Evolutionary conservation across 2,888 invertebrate genomes (phyloP).

Genomic region (Quadroppia sp.): DNA sequence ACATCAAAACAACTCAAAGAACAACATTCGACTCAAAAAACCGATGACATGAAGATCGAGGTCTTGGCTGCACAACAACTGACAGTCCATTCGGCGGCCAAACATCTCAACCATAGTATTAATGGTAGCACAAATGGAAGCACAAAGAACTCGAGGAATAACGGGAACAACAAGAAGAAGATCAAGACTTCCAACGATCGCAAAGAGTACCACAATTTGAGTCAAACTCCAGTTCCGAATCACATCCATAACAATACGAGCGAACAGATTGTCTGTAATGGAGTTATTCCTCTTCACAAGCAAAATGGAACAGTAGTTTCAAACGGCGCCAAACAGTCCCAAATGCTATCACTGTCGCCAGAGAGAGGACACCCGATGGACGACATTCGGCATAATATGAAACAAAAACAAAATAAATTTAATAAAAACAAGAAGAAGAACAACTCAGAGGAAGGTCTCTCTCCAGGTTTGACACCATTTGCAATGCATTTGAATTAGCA

Average conservation of each 20-base stretch:
- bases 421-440: constrained; percentile 49
- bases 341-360: background rate
- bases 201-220: constrained; percentile 2
- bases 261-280: constrained; percentile 20
- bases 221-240: constrained; percentile 3
- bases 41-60: background rate
- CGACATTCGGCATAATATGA: background rate
- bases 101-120: constrained; percentile 43
- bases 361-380: background rate
- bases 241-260: constrained; percentile 17
- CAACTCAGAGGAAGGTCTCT: constrained; percentile 46
- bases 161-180: constrained; percentile 43
- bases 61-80: background rate
- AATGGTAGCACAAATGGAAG: constrained; percentile 38
- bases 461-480: constrained; percentile 39
- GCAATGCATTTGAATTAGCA: background rate
- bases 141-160: constrained; percentile 40
- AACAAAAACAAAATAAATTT: constrained; percentile 20
- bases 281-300: constrained; percentile 11
- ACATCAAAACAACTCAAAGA: constrained; percentile 29
- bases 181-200: constrained; percentile 31
- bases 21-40: constrained; percentile 10
- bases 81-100: background rate
- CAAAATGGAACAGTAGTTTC: constrained; percentile 18
- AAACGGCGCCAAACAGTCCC: background rate